These are phyloP conservation scores for Heterohyrax brucei DNA, from an alignment of 2,797 vertebrate genomes.

Conservation along the genomic window DNA sequence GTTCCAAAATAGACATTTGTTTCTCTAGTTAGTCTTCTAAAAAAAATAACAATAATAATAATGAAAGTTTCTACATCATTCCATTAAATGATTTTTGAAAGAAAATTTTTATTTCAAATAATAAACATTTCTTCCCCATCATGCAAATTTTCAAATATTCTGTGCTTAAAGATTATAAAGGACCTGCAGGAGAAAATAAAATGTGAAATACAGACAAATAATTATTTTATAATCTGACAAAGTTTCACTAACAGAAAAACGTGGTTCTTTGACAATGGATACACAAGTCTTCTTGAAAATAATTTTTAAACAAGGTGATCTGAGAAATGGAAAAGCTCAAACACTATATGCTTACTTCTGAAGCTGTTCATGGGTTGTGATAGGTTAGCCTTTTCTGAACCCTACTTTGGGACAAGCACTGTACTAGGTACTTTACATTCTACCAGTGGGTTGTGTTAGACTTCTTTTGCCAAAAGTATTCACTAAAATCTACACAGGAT, in stretches of 20 bases:
- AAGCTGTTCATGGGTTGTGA: background rate
- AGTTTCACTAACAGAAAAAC: conserved; percentile 66
- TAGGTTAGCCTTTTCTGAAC: conserved; percentile 1
- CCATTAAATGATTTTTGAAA: conserved; percentile 44
- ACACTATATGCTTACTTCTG: conserved; percentile 12
- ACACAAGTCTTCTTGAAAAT: conserved; percentile 20
- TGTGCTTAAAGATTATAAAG: conserved; percentile 56
- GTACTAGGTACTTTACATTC: background rate
- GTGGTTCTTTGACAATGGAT: background rate
- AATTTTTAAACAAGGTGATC: conserved; percentile 51
- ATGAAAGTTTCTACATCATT: conserved; percentile 3
- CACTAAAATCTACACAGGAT: conserved; percentile 44
- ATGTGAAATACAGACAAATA: conserved; percentile 61
- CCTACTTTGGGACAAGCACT: background rate
- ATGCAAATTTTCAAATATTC: conserved; percentile 65
- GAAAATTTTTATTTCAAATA: conserved; percentile 44
- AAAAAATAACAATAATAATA: background rate
- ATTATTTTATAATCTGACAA: conserved; percentile 50
- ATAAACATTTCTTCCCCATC: conserved; percentile 21
- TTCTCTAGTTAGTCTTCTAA: background rate
- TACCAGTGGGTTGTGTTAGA: background rate
- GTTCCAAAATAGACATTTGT: conserved; percentile 36
- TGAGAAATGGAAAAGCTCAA: conserved; percentile 46
- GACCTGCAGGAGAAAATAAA: conserved; percentile 6
- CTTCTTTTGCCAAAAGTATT: conserved; percentile 51